Base-by-base conservation (phyloP, 2,113 vertebrate genomes). In the Antennarius striatus region DNA sequence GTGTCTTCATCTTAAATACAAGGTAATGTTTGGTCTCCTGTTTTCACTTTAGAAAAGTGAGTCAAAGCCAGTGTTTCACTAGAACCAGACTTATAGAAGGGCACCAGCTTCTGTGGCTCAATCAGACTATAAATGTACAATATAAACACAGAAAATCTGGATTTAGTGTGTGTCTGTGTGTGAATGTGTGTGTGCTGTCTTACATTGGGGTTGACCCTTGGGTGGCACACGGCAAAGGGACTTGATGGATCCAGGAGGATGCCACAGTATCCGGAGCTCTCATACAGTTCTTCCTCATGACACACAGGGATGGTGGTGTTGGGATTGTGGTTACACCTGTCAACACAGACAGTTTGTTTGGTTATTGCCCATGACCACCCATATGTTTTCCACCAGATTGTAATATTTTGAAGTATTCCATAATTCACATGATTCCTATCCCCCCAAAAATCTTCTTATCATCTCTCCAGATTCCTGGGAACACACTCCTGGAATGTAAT, bases 241-340 rank as follows among this genome's bases (percentile, higher is more conserved):
- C 90, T 88, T 1, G 86, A 75, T 67, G 70, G 76, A 68, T 87
- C 83, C 62, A 88, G 63, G 51, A 94, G 70, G 16, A 89, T 81
- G 39, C 91, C 91, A 57, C 89, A 93, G 70, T 88, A 91, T 74
- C 81, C 85, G 6, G 90, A 88, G 63, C 88, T 82, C 77, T 91
- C 78, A 63, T 92, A 94, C 14, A 79, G 13, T 4, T 93, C 85
- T 3, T 56, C 83, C 53, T 86, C 73, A 47, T 83, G 77, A 78
- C 93, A 94, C 1, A 60, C 85, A 7, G 91, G 89, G 5, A 63
- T 29, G 55, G 88, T 88, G 45, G 67, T 84, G 42, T 88, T 84
- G 11, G 89, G 87, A 45, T 81, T 74, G 52, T 80, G 85, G 63
- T 91, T 90, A 71, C 93, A 94, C 54, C 93, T 94, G 64, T 36